phyloP scores from a whole-genome alignment of 2,113 vertebrate genomes.

The Electrona antarctica region DNA sequence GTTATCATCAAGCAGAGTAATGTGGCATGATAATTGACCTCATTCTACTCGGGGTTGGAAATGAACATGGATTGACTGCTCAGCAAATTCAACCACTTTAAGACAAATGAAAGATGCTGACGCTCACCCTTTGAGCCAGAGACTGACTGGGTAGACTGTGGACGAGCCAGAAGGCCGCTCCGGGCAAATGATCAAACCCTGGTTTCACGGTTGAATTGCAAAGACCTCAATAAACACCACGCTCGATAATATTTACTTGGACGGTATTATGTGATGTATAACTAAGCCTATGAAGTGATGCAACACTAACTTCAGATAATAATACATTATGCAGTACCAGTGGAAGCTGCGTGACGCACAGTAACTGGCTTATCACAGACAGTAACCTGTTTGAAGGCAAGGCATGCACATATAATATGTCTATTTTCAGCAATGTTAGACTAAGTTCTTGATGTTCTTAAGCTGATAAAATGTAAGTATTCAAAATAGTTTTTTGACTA shows the following conservation, averaged over 20 bases:
- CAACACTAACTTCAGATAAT: no score
- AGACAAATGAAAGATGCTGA: conserved; percentile 63
- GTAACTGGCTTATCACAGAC: no score
- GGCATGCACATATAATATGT: no score
- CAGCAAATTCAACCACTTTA: conserved; percentile 63
- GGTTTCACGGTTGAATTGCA: conserved; percentile 51
- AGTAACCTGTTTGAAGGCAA: no score
- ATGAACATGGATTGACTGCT: conserved; percentile 49
- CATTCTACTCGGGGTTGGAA: conserved; percentile 50
- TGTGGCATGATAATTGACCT: conserved; percentile 56
- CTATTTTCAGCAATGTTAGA: neutral
- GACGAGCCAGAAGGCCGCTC: conserved; percentile 54
- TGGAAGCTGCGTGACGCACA: no score
- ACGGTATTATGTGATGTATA: no score
- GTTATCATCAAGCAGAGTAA: conserved; percentile 45
- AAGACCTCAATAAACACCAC: conserved; percentile 3
- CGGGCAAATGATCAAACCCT: conserved; percentile 61
- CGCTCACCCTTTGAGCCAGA: conserved; percentile 49
- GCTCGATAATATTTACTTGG: no score
- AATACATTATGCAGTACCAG: no score
- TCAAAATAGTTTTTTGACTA: neutral
- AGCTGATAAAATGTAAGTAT: neutral
- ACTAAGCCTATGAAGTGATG: no score
- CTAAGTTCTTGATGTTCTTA: neutral
- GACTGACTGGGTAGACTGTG: conserved; percentile 19